Evolutionary conservation across 2,113 vertebrate genomes (phyloP), one percentile per base, ranked within the genome.

Genomic region (Lagopus leucura): DNA sequence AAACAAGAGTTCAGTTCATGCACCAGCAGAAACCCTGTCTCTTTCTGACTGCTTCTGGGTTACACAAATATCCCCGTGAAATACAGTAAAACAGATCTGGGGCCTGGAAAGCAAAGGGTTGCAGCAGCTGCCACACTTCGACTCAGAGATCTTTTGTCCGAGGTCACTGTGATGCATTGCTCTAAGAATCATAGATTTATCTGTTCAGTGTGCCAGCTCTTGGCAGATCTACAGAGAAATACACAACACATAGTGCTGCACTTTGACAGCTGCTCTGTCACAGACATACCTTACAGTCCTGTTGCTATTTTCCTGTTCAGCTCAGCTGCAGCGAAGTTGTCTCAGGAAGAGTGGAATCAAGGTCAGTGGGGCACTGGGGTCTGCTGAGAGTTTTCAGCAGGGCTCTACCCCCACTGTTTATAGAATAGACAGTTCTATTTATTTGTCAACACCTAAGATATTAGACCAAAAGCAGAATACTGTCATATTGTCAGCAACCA

Each of bases 221-320:
- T 86, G 79, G 82, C 82, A 93, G 58, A 85, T 18, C 45, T 73
- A 28, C 67, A 48, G 45, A 50, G 14, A 91, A 82, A 92, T 58
- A 61, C 1, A 1, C 38, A 85, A 58, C 61, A 38, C 24, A 8
- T 3, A n/a, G 48, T 20, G 16, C 28, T 48, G 47, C 58, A 52
- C 43, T 72, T 71, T 65, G 67, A 61, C 78, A 76, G 71, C 63
- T 89, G 20, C 30, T 82, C 40, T 89, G 43, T 34, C 69, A 79
- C 38, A 70, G 87, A 87, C 58, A 71, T 61, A 82, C 67, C 72
- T 90, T 79, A 55, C 50, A 88, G 78, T 78, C 52, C 32, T 77
- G 47, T 77, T 91, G 55, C 54, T 60, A 2, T 16, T 88, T 32
- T 77, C 43, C 27, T 34, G 18, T 66, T 80, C 60, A 71, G n/a